These are phyloP conservation scores for Yasuhikotakia modesta DNA, from an alignment of 2,797 vertebrate genomes.

Conservation along the genomic window DNA sequence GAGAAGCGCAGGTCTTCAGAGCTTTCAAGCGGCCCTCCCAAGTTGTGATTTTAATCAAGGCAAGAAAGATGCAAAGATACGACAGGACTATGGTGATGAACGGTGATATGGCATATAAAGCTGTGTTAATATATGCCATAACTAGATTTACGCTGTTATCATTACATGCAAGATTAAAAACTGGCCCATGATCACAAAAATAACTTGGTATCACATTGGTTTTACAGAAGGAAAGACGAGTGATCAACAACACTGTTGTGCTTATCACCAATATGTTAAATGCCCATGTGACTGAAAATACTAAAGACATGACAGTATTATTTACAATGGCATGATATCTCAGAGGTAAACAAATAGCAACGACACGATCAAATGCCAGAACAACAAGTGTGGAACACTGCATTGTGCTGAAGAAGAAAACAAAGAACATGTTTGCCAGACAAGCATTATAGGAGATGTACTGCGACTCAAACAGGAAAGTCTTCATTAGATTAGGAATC, in stretches of 20 bases:
- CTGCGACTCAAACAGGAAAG: constrained; percentile 55
- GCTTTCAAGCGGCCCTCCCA: constrained; percentile 55
- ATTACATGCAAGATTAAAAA: constrained; percentile 52
- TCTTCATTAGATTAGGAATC: constrained; percentile 56
- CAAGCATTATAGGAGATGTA: constrained; percentile 53
- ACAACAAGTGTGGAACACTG: constrained; percentile 48
- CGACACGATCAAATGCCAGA: neutral
- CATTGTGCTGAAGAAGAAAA: constrained; percentile 50
- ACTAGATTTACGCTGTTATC: constrained; percentile 41
- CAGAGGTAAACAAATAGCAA: constrained; percentile 7
- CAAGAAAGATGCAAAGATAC: constrained; percentile 43
- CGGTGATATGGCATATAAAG: constrained; percentile 46
- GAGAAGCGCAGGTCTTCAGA: constrained; percentile 57
- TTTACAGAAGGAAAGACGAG: constrained; percentile 50
- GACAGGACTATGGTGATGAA: constrained; percentile 26
- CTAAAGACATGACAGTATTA: neutral
- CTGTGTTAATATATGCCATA: constrained; percentile 28
- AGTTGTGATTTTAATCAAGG: constrained; percentile 55
- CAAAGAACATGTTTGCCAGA: constrained; percentile 60
- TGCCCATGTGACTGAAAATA: neutral
- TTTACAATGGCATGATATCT: neutral
- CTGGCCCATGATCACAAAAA: constrained; percentile 36
- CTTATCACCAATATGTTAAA: neutral
- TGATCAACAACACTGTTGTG: constrained; percentile 19
- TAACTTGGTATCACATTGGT: constrained; percentile 42